A percentile compares a stretch with the other conserved stretches of the same genome.
Evolutionary conservation across 2,888 invertebrate genomes (phyloP).

Genomic region (Spodoptera picta): DNA sequence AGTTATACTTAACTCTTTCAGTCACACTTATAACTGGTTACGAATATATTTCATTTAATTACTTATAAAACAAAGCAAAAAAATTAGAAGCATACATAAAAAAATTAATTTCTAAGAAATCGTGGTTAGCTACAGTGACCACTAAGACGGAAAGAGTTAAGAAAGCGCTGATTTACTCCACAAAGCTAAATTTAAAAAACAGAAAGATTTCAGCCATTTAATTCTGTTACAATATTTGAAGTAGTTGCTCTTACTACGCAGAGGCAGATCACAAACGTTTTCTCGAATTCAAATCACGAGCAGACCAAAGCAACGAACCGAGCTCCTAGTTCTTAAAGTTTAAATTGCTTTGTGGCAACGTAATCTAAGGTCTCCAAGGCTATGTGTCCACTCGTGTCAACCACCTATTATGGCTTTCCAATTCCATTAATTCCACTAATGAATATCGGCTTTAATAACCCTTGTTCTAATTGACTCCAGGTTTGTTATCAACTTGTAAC

Average conservation of each 20-base stretch:
- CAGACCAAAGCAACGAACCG: conserved; percentile 20
- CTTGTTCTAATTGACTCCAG: conserved; percentile 41
- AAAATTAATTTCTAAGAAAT: no score
- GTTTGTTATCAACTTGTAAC: conserved; percentile 32
- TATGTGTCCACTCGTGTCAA: conserved; percentile 31
- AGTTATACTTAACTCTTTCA: no score
- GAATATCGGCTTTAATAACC: conserved; percentile 39
- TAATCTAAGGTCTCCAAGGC: conserved; percentile 10
- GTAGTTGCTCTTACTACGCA: background rate
- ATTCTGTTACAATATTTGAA: conserved; percentile 19
- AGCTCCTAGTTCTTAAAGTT: conserved; percentile 40
- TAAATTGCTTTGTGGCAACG: conserved; percentile 52
- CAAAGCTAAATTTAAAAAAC: background rate
- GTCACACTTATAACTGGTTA: no score
- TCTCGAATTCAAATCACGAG: conserved; percentile 31
- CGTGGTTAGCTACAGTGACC: no score
- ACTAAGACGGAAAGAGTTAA: no score
- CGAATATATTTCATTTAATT: no score
- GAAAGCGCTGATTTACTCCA: no score
- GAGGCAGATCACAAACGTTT: conserved; percentile 10
- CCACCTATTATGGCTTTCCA: conserved; percentile 35
- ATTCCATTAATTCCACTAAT: conserved; percentile 45
- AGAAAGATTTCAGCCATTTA: conserved; percentile 19
- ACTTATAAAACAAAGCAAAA: no score
- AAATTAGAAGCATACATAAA: no score